Evolutionary conservation across 2,113 vertebrate genomes (phyloP).

Genomic region (Daphoenositta chrysoptera): DNA sequence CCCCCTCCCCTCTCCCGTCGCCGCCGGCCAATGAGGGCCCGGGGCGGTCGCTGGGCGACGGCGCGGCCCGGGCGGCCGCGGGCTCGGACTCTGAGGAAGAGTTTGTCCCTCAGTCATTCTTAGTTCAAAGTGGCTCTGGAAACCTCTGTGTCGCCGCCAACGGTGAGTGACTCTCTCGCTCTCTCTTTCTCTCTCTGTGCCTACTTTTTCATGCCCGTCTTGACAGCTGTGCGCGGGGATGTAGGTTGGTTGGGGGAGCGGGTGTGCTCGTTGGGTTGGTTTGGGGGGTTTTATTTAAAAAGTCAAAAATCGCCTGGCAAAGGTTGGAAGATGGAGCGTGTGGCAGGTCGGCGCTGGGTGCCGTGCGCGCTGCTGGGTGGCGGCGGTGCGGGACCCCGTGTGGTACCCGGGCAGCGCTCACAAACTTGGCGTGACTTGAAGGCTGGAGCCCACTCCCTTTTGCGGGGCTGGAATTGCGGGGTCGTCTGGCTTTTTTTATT

Average conservation of each 20-base stretch:
- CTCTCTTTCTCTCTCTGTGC: neutral
- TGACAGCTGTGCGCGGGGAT: neutral
- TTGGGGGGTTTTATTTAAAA: neutral
- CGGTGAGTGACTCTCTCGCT: slow-evolving; percentile 84
- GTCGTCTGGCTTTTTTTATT: neutral
- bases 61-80: slow-evolving; percentile 89
- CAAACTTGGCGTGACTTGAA: no score
- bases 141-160: slow-evolving; percentile 86
- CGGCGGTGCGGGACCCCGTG: neutral
- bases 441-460: neutral
- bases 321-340: rapidly evolving
- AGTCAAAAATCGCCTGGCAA: no score
- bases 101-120: slow-evolving; percentile 95
- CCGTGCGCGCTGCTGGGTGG: neutral
- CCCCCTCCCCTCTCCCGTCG: slow-evolving; percentile 88
- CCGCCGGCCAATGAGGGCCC: slow-evolving; percentile 91
- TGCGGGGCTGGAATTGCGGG: rapidly evolving
- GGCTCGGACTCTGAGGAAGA: slow-evolving; percentile 97
- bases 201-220: slow-evolving; percentile 18
- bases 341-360: neutral
- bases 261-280: neutral
- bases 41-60: slow-evolving; percentile 96
- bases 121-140: slow-evolving; percentile 95
- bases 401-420: neutral
- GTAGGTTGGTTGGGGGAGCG: neutral